These are phyloP conservation scores for Abscondita cerata DNA, from an alignment of 2,888 invertebrate species.

Conservation along the genomic window DNA sequence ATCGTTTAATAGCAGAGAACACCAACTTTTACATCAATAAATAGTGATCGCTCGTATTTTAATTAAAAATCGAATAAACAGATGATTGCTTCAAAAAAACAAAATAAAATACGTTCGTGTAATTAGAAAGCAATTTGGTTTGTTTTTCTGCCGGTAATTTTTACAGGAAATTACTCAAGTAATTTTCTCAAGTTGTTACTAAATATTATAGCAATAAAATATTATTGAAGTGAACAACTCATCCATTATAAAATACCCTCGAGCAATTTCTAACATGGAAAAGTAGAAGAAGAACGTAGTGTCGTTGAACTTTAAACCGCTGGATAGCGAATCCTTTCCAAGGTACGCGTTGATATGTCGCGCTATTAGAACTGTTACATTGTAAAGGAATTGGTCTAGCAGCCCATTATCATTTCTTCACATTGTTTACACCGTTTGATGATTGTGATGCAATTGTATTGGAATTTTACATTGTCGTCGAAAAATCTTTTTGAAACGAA, in stretches of 20 bases:
- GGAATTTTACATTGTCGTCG: too few relatives aligned
- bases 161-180: slow-evolving; percentile 28
- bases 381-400: too few relatives aligned
- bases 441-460: too few relatives aligned
- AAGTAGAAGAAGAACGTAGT: slow-evolving; percentile 1
- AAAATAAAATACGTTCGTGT: background rate
- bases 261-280: background rate
- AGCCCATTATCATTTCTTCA: too few relatives aligned
- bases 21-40: too few relatives aligned
- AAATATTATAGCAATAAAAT: slow-evolving; percentile 10
- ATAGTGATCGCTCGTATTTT: too few relatives aligned
- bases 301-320: slow-evolving; percentile 15
- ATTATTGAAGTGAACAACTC: slow-evolving; percentile 1
- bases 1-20: too few relatives aligned
- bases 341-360: background rate
- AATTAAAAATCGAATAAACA: too few relatives aligned
- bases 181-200: slow-evolving; percentile 22
- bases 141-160: slow-evolving; percentile 15
- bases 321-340: slow-evolving; percentile 4
- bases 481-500: too few relatives aligned
- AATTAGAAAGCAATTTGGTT: slow-evolving; percentile 19
- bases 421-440: too few relatives aligned
- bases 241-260: background rate
- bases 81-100: too few relatives aligned
- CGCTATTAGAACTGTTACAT: too few relatives aligned